Evolutionary conservation across 2,797 vertebrate genomes (phyloP).

Genomic region (Rhabdomys pumilio): DNA sequence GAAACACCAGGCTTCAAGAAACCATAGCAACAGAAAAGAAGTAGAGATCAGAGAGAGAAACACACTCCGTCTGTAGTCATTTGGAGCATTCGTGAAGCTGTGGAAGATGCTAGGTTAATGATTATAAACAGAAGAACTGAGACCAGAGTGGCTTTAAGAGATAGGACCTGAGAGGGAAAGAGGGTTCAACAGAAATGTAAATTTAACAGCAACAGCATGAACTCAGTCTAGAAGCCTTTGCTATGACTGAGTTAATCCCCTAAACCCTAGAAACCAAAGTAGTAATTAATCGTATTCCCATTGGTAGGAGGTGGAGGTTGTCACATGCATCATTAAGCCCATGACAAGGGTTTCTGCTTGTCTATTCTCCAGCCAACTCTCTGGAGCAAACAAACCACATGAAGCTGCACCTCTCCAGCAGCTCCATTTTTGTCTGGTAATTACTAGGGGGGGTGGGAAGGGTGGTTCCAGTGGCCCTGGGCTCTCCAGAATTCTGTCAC

Average conservation of each 20-base stretch:
- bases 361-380: neutral
- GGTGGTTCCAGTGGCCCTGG: neutral
- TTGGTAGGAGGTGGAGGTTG: no score
- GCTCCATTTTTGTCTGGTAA: neutral
- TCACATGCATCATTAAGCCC: neutral
- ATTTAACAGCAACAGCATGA: neutral
- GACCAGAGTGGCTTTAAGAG: neutral
- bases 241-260: neutral
- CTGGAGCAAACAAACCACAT: neutral
- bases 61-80: neutral
- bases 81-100: neutral
- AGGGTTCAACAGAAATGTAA: neutral
- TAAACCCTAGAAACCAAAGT: neutral
- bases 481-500: constrained; percentile 13
- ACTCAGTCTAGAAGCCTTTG: neutral
- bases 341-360: neutral
- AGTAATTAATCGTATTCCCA: neutral
- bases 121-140: neutral
- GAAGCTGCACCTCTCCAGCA: neutral
- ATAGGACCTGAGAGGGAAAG: neutral
- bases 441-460: no score
- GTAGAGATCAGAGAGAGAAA: neutral
- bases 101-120: neutral
- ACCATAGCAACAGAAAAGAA: neutral
- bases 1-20: neutral